Base-by-base conservation (phyloP, 2,888 invertebrate species). In the Sceliomorpha sp. region DNA sequence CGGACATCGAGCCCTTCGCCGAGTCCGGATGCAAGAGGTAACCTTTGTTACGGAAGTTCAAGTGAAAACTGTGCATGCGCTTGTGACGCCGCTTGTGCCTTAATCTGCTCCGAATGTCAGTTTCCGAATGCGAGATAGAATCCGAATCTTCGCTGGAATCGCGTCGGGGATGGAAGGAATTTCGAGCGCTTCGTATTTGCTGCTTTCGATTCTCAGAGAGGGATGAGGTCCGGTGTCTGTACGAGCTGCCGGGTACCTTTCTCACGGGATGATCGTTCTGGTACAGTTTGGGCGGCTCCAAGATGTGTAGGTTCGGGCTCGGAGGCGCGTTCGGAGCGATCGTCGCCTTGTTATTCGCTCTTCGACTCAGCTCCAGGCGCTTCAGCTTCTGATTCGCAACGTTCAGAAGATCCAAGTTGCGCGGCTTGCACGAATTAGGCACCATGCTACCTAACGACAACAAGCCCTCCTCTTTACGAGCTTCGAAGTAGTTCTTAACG, bases 111-210 rank as follows among this genome's bases (percentile, higher is more conserved):
- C 91, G 84, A 48, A 91, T 91, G 62, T 91, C 91, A 27, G 90
- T 91, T 70, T 91, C 91, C 0, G 91, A 91, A 48, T 91, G 90
- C 0, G 91, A 91, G 55, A 91, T 85, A 0, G 88, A 88, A 20
- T 88, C 88, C 0, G 87, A 88, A 45, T 88, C 88, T 14, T 88
- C 88, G 67, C 87, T 87, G 3, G 88, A 87, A 15, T 88, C 86
- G n/a, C 69, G 51, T 9, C 70, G 74, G 0, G 85, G 83, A 48
- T 88, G 86, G 63, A 86, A 87, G 0, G 88, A 88, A 9, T 88
- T 77, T 0, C 85, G 77, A 1, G 83, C 60, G 12, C 82, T 85
- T 12, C 83, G 81, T n/a, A 77, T 50, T 0, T 80, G 73, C 1
- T 83, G 77, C 13, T 85, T 84, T 1, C 81, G 72, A 13, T 80